These are phyloP conservation scores for Chaenodraco wilsoni DNA, from an alignment of 2,797 vertebrate genomes.

Conservation along the genomic window DNA sequence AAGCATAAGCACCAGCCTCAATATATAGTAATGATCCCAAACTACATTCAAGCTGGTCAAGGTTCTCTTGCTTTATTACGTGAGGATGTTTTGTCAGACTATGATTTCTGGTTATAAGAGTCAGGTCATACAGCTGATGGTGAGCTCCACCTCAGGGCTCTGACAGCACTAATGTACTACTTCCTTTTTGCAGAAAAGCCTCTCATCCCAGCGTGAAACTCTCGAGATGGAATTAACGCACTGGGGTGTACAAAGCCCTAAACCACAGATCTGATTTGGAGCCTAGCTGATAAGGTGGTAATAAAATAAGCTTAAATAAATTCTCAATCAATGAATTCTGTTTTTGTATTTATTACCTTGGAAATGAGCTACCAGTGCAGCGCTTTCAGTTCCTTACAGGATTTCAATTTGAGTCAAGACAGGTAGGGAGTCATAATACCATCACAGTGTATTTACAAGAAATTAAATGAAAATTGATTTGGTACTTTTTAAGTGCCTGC, in stretches of 20 bases:
- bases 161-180: conserved; percentile 18
- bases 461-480: conserved; percentile 32
- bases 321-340: neutral
- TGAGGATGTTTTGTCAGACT: conserved; percentile 16
- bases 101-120: conserved; percentile 19
- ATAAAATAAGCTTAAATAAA: neutral
- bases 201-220: conserved; percentile 27
- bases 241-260: neutral
- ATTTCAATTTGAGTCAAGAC: neutral
- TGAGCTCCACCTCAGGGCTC: conserved; percentile 9
- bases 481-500: neutral
- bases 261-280: conserved; percentile 16
- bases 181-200: conserved; percentile 34
- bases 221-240: conserved; percentile 21
- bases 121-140: conserved; percentile 18
- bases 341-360: neutral
- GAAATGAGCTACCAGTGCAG: conserved; percentile 1
- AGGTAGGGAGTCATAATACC: conserved; percentile 9
- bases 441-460: conserved; percentile 21
- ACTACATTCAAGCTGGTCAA: neutral
- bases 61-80: neutral
- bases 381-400: conserved; percentile 10
- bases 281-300: neutral
- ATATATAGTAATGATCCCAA: neutral
- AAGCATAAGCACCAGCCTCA: neutral